phyloP scores from a whole-genome alignment of 1,140 invertebrate genomes.

The Nephotettix cincticeps region DNA sequence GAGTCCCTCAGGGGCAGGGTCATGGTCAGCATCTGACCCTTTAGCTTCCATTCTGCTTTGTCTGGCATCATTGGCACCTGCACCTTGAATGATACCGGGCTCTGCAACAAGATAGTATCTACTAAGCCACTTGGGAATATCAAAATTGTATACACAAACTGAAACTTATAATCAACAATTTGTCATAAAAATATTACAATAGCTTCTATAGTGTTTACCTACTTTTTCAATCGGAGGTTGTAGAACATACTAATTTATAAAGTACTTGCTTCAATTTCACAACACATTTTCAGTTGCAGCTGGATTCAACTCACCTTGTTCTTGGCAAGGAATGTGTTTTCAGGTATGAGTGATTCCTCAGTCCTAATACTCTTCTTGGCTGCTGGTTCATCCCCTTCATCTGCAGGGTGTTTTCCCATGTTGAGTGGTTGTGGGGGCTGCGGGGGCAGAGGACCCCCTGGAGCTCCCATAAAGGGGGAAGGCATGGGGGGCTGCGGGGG shows the following conservation, averaged over 20 bases:
- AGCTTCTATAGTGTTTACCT: too few species aligned
- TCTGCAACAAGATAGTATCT: too few species aligned
- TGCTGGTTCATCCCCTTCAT: conserved; percentile 72
- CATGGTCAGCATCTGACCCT: conserved; percentile 83
- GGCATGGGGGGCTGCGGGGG: conserved; percentile 46
- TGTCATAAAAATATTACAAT: too few species aligned
- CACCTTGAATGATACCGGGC: conserved; percentile 75
- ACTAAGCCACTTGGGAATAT: too few species aligned
- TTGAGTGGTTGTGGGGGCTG: conserved; percentile 39
- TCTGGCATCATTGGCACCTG: conserved; percentile 80
- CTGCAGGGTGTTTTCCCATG: conserved; percentile 37
- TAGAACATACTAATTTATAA: too few species aligned
- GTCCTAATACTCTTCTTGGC: conserved; percentile 84
- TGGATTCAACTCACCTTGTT: conserved; percentile 49
- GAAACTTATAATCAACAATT: too few species aligned
- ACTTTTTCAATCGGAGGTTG: too few species aligned
- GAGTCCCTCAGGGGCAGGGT: conserved; percentile 78
- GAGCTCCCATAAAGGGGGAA: conserved; percentile 41
- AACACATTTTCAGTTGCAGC: too few species aligned
- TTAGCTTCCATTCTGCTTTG: conserved; percentile 95
- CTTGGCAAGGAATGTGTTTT: conserved; percentile 75
- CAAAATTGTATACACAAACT: too few species aligned
- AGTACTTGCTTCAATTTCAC: too few species aligned
- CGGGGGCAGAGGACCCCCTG: conserved; percentile 34
- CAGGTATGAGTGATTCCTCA: conserved; percentile 90